Conservation (phyloP, 2,113 vertebrate genomes). For the Tringa solitaria region DNA sequence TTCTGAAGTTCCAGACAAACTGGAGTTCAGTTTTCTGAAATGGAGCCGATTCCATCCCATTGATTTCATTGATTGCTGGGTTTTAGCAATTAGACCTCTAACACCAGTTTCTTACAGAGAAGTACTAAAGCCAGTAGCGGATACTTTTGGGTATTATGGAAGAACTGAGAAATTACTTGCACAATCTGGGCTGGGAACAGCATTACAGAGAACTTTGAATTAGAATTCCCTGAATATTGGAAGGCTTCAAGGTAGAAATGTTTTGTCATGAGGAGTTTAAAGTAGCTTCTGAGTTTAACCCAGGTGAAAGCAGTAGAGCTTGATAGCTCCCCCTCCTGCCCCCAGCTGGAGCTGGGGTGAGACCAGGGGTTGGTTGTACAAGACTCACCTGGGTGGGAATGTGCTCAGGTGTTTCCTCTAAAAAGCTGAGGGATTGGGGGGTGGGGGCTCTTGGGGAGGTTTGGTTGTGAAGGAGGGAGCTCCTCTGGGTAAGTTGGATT, state of each 20-base stretch:
- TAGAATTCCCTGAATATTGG: background rate
- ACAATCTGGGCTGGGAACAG: background rate
- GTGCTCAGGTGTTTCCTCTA: no score
- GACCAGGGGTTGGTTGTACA: background rate
- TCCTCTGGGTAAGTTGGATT: background rate
- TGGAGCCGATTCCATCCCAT: background rate
- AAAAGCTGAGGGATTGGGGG: background rate
- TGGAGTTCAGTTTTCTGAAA: background rate
- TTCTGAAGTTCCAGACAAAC: background rate
- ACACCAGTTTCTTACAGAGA: background rate
- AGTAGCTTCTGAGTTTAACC: background rate
- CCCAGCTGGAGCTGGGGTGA: background rate
- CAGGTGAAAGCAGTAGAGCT: background rate
- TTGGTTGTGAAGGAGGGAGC: accelerated
- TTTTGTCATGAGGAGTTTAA: background rate
- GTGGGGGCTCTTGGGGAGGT: accelerated
- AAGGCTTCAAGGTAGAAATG: background rate
- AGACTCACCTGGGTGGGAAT: background rate
- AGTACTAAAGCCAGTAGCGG: background rate
- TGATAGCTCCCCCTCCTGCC: background rate
- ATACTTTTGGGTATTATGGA: background rate
- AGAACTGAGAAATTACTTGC: background rate
- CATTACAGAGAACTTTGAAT: background rate
- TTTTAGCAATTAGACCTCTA: background rate
- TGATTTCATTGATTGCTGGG: background rate